phyloP scores from a whole-genome alignment of 2,113 vertebrate genomes.

The Platichthys flesus region DNA sequence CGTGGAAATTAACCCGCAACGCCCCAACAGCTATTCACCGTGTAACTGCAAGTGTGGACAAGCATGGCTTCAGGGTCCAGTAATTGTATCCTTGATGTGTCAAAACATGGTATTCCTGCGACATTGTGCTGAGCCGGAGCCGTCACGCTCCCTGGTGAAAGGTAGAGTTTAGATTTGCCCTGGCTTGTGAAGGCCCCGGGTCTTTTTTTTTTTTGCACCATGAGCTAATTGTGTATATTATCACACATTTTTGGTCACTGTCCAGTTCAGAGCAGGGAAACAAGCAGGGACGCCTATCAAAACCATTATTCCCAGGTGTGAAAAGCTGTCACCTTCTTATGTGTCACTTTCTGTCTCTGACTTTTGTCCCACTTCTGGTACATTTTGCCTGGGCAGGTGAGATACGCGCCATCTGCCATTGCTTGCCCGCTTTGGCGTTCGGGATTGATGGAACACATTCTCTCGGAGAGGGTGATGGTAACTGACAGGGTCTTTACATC shows the following conservation, averaged over 20 bases:
- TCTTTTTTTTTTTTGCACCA: slow-evolving; percentile 40
- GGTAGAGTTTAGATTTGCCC: slow-evolving; percentile 76
- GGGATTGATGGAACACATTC: slow-evolving; percentile 74
- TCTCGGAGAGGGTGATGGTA: slow-evolving; percentile 64
- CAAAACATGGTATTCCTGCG: slow-evolving; percentile 79
- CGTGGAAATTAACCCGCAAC: slow-evolving; percentile 47
- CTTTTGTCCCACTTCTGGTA: slow-evolving; percentile 82
- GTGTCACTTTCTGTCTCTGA: slow-evolving; percentile 84
- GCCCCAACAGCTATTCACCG: slow-evolving; percentile 67
- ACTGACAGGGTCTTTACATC: slow-evolving; percentile 80
- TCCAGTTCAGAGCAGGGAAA: slow-evolving; percentile 71
- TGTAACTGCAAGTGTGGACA: slow-evolving; percentile 93
- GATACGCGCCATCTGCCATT: slow-evolving; percentile 90
- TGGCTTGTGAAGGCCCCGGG: slow-evolving; percentile 68
- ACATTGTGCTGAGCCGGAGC: slow-evolving; percentile 40
- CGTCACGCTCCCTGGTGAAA: slow-evolving; percentile 58
- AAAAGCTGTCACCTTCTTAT: slow-evolving; percentile 95
- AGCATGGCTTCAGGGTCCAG: slow-evolving; percentile 88
- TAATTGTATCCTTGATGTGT: slow-evolving; percentile 96
- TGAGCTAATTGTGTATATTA: slow-evolving; percentile 81
- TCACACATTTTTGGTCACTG: slow-evolving; percentile 72
- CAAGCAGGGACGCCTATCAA: slow-evolving; percentile 90
- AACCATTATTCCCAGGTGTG: slow-evolving; percentile 96
- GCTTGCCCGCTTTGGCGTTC: slow-evolving; percentile 84
- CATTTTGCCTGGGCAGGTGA: slow-evolving; percentile 92